phyloP scores from a whole-genome alignment of 1,140 invertebrate species.

The Papilio polyxenes region DNA sequence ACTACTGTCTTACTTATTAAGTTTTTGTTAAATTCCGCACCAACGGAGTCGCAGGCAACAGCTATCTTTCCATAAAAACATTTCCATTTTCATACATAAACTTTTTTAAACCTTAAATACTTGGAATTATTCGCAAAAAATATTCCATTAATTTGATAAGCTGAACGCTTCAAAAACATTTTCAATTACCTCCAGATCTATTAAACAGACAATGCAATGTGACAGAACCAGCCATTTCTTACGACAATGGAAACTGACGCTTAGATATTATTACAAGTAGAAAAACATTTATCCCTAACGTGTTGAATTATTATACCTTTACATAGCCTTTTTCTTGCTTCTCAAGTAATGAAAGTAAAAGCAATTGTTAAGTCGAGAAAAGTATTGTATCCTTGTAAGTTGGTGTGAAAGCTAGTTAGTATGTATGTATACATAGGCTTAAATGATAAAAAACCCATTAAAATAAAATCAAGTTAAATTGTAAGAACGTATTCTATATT shows the following conservation, averaged over 20 bases:
- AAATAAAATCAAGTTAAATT: too few species aligned
- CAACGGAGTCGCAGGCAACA: too few species aligned
- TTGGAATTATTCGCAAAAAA: not conserved
- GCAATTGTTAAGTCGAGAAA: not conserved
- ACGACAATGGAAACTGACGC: not conserved
- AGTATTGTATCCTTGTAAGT: not conserved
- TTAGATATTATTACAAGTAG: not conserved
- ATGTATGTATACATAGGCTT: too few species aligned
- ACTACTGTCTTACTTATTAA: too few species aligned
- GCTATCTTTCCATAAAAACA: too few species aligned
- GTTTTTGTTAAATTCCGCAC: too few species aligned
- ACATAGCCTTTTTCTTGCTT: not conserved
- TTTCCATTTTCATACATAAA: too few species aligned
- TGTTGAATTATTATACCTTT: not conserved
- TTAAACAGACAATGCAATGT: not conserved
- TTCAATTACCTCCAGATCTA: not conserved
- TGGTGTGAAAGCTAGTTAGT: too few species aligned
- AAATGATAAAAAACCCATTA: too few species aligned
- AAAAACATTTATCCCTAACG: not conserved
- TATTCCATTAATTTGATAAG: not conserved
- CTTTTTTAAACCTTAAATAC: too few species aligned
- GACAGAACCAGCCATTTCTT: not conserved
- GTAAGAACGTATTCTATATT: too few species aligned
- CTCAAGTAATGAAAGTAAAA: not conserved
- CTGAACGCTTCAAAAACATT: not conserved